Evolutionary conservation across 2,113 vertebrate species (phyloP), one percentile per base, ranked within the genome.

Genomic region (Myanophis thanlyinensis): DNA sequence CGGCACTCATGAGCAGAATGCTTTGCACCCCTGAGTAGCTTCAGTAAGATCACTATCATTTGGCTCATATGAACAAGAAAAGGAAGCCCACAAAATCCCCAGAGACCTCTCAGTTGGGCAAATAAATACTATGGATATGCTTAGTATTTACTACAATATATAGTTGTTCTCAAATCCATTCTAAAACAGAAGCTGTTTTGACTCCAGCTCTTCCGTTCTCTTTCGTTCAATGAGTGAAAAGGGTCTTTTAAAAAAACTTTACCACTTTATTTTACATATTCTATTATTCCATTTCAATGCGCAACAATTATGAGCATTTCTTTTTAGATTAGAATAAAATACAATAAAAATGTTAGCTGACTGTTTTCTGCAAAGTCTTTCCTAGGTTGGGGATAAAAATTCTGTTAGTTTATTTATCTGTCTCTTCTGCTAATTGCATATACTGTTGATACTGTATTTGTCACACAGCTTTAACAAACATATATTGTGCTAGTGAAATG

Each of bases 331-430:
- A 67, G n/a, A 18, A 7, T 27, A 54, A 59, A 91, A 91, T 87
- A 46, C 49, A 91, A 91, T 91, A 91, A 91, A 91, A 87, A 46
- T 87, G 85, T 56, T 85, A 91, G 40, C 22, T 67, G 85, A 47
- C 20, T 87, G 20, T 67, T 87, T 87, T 87, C 54, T 62, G 11
- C 6, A 49, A 85, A 49, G 30, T 4, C 85, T 87, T 62, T 48
- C 44, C 22, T 44, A 44, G 84, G 18, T n/a, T 67, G 40, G 46
- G 5, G 62, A 91, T 87, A 87, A 87, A 30, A 47, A n/a, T 91
- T 44, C 46, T 52, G 10, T 90, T 47, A 7, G 9, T 59, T 85
- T 85, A 23, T 27, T 25, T 84, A 5, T 90, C 12, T 84, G 40
- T 27, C 11, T 56, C 11, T 89, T 89, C 52, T 89, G 40, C 25